Evolutionary conservation across 1,140 invertebrate genomes (phyloP), one percentile per base, ranked within the genome.

Genomic region (Musca vetustissima): DNA sequence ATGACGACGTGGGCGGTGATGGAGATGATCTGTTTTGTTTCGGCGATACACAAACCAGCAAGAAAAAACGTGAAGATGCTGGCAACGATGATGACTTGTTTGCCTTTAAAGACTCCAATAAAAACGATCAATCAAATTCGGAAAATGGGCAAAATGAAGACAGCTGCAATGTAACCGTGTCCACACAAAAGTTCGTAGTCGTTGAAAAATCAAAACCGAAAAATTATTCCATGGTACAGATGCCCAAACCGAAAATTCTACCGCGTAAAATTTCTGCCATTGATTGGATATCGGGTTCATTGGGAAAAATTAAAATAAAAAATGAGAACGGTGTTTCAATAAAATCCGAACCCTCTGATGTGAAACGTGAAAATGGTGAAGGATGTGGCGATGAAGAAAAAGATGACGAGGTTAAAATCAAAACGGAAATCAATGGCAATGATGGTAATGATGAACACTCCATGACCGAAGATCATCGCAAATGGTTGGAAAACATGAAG

Each of bases 281-380:
- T 47, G 75, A 70, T 24, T 80, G 78, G 78, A 50, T 80, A 22
- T 75, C 75, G 1, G 71, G 75, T 69, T 66, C 68, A 17, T 43
- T 69, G 25, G 53, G 53, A 22, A 49, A 66, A 66, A 66, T 66
- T 49, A 66, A 66, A n/a, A 52, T 66, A 25, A 66, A 66, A 21
- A 52, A 66, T 19, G 64, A 66, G 50, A 66, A 61, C 22, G 21
- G 57, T 17, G 49, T 28, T 24, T 8, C n/a, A n/a, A 53, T 52
- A 14, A 69, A 69, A 64, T 6, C 24, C 9, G 67, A 69, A 43
- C 22, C 32, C 55, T 59, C 59, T 59, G 14, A 17, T n/a, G 21
- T 50, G 21, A 65, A 70, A 59, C 32, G 75, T 43, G 61, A 64
- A 57, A 24, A 15, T 19, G 19, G 11, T 43, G 21, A 19, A 43